Conservation (phyloP, 2,113 vertebrate genomes). For the Arothron firmamentum region DNA sequence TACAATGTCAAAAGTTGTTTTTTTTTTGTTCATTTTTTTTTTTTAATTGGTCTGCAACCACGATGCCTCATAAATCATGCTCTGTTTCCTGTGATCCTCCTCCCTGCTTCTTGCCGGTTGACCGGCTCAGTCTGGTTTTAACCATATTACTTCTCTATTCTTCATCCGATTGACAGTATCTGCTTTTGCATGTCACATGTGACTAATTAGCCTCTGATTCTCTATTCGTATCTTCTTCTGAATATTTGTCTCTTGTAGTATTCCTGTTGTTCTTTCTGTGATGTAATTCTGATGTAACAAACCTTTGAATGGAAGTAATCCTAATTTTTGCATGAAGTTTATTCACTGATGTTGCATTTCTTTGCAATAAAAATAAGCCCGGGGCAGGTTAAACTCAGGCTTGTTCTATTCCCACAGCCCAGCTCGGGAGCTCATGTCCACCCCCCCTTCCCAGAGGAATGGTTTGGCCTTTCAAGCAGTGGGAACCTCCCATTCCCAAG, state of each 20-base stretch:
- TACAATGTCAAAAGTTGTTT: constrained; percentile 10
- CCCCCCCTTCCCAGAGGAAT: constrained; percentile 78
- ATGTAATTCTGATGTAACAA: constrained; percentile 9
- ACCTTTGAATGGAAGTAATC: constrained; percentile 15
- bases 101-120: constrained; percentile 22
- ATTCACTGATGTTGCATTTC: constrained; percentile 1
- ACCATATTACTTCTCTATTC: constrained; percentile 13
- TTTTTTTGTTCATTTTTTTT: constrained; percentile 20
- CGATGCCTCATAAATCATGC: constrained; percentile 21
- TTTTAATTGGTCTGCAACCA: constrained; percentile 22
- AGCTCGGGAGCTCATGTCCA: constrained; percentile 76
- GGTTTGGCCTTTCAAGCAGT: constrained; percentile 73
- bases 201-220: constrained; percentile 14
- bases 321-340: constrained; percentile 33
- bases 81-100: constrained; percentile 22
- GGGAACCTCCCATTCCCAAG: constrained; percentile 63
- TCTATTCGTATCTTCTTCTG: constrained; percentile 24
- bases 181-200: constrained; percentile 38
- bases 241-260: not conserved
- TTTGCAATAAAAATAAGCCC: not conserved
- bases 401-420: constrained; percentile 62
- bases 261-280: no score
- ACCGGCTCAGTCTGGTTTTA: constrained; percentile 11
- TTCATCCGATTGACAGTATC: constrained; percentile 18
- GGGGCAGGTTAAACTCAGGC: constrained; percentile 25